These are phyloP conservation scores for Chiroxiphia lanceolata DNA, from an alignment of 2,797 vertebrate genomes.

Conservation along the genomic window DNA sequence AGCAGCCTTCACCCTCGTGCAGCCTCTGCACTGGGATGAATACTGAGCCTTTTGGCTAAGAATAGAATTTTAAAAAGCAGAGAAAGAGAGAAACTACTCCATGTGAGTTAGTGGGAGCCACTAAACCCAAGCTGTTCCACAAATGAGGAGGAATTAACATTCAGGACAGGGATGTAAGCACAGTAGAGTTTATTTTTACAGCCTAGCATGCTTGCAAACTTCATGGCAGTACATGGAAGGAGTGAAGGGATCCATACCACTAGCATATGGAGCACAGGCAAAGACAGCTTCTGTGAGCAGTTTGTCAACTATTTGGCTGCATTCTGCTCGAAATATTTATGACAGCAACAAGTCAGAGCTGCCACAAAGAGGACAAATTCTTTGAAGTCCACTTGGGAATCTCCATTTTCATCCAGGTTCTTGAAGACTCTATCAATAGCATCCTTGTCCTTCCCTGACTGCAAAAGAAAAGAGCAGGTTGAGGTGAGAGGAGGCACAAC, in stretches of 20 bases:
- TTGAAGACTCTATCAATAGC: conserved; percentile 69
- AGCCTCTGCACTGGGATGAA: neutral
- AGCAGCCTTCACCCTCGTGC: neutral
- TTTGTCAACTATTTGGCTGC: neutral
- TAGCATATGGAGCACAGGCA: neutral
- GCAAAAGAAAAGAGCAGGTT: neutral
- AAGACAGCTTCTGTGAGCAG: neutral
- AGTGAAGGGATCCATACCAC: neutral
- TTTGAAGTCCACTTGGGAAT: conserved; percentile 77
- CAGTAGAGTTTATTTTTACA: conserved; percentile 44
- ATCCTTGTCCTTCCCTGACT: conserved; percentile 61
- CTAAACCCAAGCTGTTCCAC: neutral
- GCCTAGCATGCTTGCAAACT: neutral
- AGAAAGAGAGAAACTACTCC: neutral
- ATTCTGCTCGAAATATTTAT: conserved; percentile 41
- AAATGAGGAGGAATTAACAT: conserved; percentile 15
- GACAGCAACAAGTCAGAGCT: conserved; percentile 65
- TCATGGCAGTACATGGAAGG: neutral
- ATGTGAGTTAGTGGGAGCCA: neutral
- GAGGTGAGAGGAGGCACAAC: neutral
- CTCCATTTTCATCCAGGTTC: conserved; percentile 72
- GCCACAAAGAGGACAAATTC: conserved; percentile 77
- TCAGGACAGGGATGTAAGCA: neutral
- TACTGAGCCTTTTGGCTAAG: neutral
- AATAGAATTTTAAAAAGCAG: neutral